Base-by-base conservation (phyloP, 2,888 invertebrate genomes). In the Stictocephala bisonia region DNA sequence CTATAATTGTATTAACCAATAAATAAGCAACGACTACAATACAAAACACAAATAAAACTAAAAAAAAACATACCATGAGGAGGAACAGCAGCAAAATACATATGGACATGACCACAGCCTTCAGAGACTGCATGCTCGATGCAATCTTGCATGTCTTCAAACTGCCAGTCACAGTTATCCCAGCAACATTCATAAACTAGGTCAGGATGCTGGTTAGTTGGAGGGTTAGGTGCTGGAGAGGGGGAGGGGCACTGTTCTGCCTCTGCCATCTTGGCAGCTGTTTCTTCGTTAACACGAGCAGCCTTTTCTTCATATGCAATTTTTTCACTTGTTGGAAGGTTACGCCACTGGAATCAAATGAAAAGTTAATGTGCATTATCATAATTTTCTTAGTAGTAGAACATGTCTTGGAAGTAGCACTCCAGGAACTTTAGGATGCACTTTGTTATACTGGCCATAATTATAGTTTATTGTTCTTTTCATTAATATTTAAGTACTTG, bases 291-390 rank as follows among this genome's bases (percentile, higher is more conserved):
- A 83, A 95, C 90, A 80, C 91, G 90, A 29, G 90, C 90, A 0
- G 99, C 99, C 70, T 93, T 89, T 83, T 97, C 96, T 85, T 99
- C 99, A 92, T 97, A 99, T 75, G 90, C 89, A 84, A 95, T 94
- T 83, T 98, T 97, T 78, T 96, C 94, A 71, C 90, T 88, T 0
- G 93, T 89, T 0, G 95, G 90, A 78, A 99, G 87, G 75, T 94
- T 94, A 79, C 97, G 92, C 99, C 99, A 99, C 89, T 98, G 90
- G 67, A 84, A 79, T 24, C n/a, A n/a, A n/a, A n/a, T n/a, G n/a
- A n/a, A n/a, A n/a, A n/a, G n/a, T n/a, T n/a, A n/a, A n/a, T n/a
- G n/a, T n/a, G n/a, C n/a, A n/a, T n/a, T n/a, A n/a, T n/a, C n/a
- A n/a, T n/a, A n/a, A n/a, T n/a, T n/a, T n/a, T n/a, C n/a, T n/a